phyloP scores from a whole-genome alignment of 2,797 vertebrate species.

The Spheniscus humboldti region DNA sequence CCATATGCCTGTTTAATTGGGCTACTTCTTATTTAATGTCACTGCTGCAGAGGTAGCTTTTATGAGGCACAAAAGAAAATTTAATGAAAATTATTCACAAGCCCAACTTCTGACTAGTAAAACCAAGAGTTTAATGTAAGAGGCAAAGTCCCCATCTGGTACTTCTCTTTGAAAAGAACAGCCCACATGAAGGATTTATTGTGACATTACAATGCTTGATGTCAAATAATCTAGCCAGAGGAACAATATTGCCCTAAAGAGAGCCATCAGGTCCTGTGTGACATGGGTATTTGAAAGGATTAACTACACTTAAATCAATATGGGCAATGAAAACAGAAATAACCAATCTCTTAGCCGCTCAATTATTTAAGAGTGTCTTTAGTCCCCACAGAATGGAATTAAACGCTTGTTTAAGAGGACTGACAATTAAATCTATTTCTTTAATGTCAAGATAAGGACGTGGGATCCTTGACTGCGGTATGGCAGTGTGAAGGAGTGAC shows the following conservation, averaged over 20 bases:
- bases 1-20: slow-evolving; percentile 50
- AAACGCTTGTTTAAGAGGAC: slow-evolving; percentile 67
- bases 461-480: neutral
- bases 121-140: slow-evolving; percentile 63
- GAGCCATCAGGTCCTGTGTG: slow-evolving; percentile 77
- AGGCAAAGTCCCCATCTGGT: slow-evolving; percentile 68
- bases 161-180: slow-evolving; percentile 58
- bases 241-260: slow-evolving; percentile 78
- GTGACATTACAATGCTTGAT: slow-evolving; percentile 74
- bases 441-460: slow-evolving; percentile 50
- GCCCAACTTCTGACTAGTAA: slow-evolving; percentile 60
- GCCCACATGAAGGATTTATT: slow-evolving; percentile 69
- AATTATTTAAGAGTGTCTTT: slow-evolving; percentile 80
- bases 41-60: slow-evolving; percentile 40
- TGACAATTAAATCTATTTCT: slow-evolving; percentile 69
- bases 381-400: slow-evolving; percentile 73
- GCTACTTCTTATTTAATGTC: slow-evolving; percentile 66
- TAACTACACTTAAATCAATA: slow-evolving; percentile 82
- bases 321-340: slow-evolving; percentile 80
- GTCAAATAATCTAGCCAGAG: slow-evolving; percentile 75
- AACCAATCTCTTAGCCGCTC: slow-evolving; percentile 81
- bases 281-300: slow-evolving; percentile 77
- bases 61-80: slow-evolving; percentile 50
- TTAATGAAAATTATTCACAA: slow-evolving; percentile 68
- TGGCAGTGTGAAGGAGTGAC: neutral